A percentile compares a stretch with the other conserved stretches of the same genome.
phyloP scores from a whole-genome alignment of 1,140 invertebrate genomes.

The Lerema accius region DNA sequence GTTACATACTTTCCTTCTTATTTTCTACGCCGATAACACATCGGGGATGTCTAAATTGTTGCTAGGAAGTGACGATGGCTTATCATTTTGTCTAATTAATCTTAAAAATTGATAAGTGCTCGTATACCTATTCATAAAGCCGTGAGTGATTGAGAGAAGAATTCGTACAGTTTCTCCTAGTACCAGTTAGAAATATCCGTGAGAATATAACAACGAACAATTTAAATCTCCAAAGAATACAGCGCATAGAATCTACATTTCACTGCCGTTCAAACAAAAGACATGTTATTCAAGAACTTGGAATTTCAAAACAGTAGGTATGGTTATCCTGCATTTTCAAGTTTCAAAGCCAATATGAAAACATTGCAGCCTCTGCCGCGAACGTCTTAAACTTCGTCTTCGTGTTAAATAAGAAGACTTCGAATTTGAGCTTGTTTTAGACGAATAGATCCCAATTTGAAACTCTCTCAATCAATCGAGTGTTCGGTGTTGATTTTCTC shows the following conservation, averaged over 20 bases:
- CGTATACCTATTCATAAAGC: no score
- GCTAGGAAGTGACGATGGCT: no score
- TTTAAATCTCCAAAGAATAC: neutral
- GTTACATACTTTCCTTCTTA: no score
- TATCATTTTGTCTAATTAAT: no score
- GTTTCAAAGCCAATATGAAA: constrained; percentile 65
- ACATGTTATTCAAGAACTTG: constrained; percentile 13
- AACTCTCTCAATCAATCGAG: constrained; percentile 37
- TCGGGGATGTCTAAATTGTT: no score
- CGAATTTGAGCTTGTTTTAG: constrained; percentile 39
- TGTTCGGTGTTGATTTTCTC: neutral
- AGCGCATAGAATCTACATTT: neutral
- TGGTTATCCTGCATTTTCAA: constrained; percentile 58
- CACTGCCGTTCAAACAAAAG: neutral
- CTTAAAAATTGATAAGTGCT: no score
- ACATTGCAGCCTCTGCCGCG: constrained; percentile 59
- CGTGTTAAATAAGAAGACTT: constrained; percentile 34
- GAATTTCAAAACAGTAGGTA: constrained; percentile 41
- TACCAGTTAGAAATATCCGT: neutral
- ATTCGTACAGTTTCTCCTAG: no score
- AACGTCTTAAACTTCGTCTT: constrained; percentile 55
- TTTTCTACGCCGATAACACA: no score
- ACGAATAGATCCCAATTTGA: constrained; percentile 34
- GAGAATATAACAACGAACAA: neutral
- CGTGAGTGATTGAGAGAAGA: no score